Base-by-base conservation (phyloP, 2,888 invertebrate genomes). In the Drosophila quasianomalipes region DNA sequence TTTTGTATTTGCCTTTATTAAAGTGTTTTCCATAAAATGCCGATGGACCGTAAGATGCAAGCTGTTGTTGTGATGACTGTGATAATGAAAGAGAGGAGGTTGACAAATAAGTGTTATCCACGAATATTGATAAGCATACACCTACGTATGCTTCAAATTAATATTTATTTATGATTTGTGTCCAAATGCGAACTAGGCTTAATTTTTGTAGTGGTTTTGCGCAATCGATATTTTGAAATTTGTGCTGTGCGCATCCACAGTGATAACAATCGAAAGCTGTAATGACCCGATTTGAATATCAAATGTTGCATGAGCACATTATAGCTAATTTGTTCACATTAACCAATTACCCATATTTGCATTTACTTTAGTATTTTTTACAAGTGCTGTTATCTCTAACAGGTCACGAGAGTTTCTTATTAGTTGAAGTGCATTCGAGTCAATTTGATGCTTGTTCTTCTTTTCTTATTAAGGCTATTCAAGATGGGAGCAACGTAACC, bases 1-100 rank as follows among this genome's bases (percentile, higher is more conserved):
- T 71, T 86, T 79, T 69, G 72, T 74, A 74, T 83, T 85, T 85
- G 81, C 79, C 81, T 67, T 67, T 79, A 79, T 79, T 75, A 67
- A 78, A 78, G 64, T 41, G 74, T 26, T 73, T n/a, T 44, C 16
- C 51, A 47, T 44, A 55, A 57, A 74, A 39, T 52, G 51, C 49
- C 61, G 39, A 31, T 55, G 52, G 31, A 47, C n/a, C 26, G 47
- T 16, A 28, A 37, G 49, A 31, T 55, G 62, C 51, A 44, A 55
- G 28, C 44, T 59, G 68, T 53, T 53, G 37, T 61, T 61, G 57
- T 67, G 76, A 54, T 76, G 67, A 54, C 37, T 55, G 59, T 39
- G 76, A 64, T 57, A 63, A 60, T 67, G 41, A 61, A 64, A 59
- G 53, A 39, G 61, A 19, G 51, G 14, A 65, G 47, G 41, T 51